phyloP scores from a whole-genome alignment of 2,888 invertebrate species.

The Temnothorax rugatulus region DNA sequence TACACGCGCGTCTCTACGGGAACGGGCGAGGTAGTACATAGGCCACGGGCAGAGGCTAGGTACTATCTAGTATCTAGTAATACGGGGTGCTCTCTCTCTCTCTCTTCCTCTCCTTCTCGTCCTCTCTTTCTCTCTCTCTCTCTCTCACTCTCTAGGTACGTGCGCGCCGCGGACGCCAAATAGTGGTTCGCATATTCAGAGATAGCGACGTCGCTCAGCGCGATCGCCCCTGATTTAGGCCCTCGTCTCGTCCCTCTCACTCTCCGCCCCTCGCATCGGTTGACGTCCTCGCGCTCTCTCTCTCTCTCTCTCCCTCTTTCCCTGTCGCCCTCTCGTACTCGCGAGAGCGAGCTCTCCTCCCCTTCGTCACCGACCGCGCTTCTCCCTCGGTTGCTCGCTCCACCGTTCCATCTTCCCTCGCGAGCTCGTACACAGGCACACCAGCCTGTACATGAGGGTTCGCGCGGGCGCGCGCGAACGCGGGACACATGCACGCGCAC shows the following conservation, averaged over 20 bases:
- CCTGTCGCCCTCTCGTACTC: conserved; percentile 44
- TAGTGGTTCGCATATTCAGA: conserved; percentile 85
- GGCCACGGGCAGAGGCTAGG: conserved; percentile 70
- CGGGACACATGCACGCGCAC: not conserved
- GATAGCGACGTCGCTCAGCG: conserved; percentile 80
- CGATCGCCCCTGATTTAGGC: conserved; percentile 83
- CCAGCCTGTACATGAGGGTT: not conserved
- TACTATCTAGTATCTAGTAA: conserved; percentile 84
- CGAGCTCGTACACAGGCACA: conserved; percentile 60
- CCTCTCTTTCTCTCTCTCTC: not conserved
- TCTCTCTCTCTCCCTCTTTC: not conserved
- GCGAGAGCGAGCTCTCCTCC: conserved; percentile 42
- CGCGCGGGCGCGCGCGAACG: not conserved
- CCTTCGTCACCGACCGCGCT: conserved; percentile 58
- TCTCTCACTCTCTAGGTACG: conserved; percentile 73
- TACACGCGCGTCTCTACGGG: conserved; percentile 61
- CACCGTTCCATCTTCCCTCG: conserved; percentile 73
- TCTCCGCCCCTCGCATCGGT: conserved; percentile 3
- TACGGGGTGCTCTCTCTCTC: conserved; percentile 78
- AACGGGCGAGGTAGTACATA: conserved; percentile 69
- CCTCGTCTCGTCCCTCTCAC: conserved; percentile 66
- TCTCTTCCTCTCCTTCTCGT: not conserved
- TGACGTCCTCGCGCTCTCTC: conserved; percentile 22
- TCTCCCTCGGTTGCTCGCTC: conserved; percentile 65
- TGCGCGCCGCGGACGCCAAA: conserved; percentile 83